phyloP scores from a whole-genome alignment of 1,140 invertebrate species.

The Mactra quadrangularis region DNA sequence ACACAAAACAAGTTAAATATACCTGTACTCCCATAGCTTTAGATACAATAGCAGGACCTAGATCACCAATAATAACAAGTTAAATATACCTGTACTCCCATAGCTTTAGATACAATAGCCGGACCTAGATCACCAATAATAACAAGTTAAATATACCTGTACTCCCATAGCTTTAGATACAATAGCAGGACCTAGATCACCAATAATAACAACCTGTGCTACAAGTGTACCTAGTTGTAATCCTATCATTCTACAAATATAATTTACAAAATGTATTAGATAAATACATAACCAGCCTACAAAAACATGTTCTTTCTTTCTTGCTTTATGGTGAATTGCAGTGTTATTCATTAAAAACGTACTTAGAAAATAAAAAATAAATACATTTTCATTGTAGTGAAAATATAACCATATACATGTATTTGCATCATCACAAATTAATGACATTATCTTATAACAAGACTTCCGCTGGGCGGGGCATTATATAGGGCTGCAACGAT shows the following conservation, averaged over 20 bases:
- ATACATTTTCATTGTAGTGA: too few species aligned
- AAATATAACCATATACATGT: too few species aligned
- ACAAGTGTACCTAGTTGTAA: constrained; percentile 97
- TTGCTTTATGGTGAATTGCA: too few species aligned
- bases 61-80: constrained; percentile 98
- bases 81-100: constrained; percentile 88
- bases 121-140: constrained; percentile 98
- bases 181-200: constrained; percentile 96
- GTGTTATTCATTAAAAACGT: too few species aligned
- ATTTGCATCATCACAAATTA: too few species aligned
- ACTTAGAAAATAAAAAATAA: too few species aligned
- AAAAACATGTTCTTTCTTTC: too few species aligned
- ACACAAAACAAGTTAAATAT: too few species aligned
- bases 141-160: constrained; percentile 88
- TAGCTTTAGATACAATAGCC: constrained; percentile 92
- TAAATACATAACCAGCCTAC: neutral
- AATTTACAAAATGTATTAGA: too few species aligned
- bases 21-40: constrained; percentile 90
- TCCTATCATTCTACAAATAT: constrained; percentile 92
- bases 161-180: constrained; percentile 91
- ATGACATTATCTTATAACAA: too few species aligned
- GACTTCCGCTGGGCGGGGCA: too few species aligned
- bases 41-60: constrained; percentile 94
- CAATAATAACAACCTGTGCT: constrained; percentile 98
- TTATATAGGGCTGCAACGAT: too few species aligned